Evolutionary conservation across 2,113 vertebrate genomes (phyloP).

Genomic region (Chrysochloris asiatica): DNA sequence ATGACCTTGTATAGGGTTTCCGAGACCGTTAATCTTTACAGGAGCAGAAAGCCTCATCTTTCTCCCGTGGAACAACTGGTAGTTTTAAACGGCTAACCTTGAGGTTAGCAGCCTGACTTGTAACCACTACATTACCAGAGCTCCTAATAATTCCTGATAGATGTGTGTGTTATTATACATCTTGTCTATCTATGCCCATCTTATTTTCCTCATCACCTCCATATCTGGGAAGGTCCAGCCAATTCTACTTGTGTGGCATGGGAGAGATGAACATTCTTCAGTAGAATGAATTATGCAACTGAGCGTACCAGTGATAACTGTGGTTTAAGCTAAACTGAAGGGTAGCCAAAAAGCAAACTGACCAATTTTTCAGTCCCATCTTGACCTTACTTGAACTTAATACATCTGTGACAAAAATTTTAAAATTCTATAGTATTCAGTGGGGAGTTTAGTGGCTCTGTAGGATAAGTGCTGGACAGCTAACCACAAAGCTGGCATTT

Average conservation of each 20-base stretch:
- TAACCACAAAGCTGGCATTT: too few species aligned
- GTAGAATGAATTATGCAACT: conserved; percentile 64
- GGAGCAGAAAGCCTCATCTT: too few species aligned
- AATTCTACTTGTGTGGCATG: conserved; percentile 76
- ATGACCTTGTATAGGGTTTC: too few species aligned
- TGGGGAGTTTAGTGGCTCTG: too few species aligned
- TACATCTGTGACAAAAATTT: background rate
- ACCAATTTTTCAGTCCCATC: conserved; percentile 45
- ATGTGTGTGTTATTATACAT: background rate
- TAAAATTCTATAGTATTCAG: background rate
- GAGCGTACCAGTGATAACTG: conserved; percentile 62
- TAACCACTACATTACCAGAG: too few species aligned
- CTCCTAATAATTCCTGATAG: conserved; percentile 11
- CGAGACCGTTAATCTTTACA: too few species aligned
- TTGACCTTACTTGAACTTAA: conserved; percentile 52
- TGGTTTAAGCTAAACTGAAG: conserved; percentile 66
- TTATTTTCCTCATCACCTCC: conserved; percentile 22
- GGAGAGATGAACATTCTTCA: conserved; percentile 63
- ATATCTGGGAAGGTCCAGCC: conserved; percentile 63
- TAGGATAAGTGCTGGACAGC: too few species aligned
- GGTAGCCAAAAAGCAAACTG: conserved; percentile 72
- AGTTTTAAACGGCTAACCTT: too few species aligned
- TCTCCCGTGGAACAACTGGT: too few species aligned
- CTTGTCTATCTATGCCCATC: conserved; percentile 15
- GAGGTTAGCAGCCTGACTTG: too few species aligned